Evolutionary conservation across 2,888 invertebrate genomes (phyloP).

Genomic region (Tipula vernalis): DNA sequence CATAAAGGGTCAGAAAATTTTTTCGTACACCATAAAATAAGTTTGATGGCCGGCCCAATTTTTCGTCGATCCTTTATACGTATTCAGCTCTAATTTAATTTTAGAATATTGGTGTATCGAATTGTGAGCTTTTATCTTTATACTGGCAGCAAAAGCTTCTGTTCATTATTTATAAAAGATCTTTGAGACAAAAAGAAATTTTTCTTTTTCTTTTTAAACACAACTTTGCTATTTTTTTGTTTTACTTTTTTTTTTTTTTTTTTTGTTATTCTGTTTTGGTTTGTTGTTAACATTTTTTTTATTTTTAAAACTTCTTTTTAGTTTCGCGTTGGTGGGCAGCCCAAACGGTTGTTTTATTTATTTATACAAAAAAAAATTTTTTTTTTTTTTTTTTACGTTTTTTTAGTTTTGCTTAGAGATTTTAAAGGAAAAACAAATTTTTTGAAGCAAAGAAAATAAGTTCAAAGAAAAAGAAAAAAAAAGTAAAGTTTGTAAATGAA

Average conservation of each 20-base stretch:
- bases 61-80: too few relatives aligned
- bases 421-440: neutral
- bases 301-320: constrained; percentile 14
- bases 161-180: neutral
- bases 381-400: neutral
- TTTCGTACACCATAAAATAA: neutral
- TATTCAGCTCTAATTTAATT: neutral
- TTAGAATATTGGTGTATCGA: neutral
- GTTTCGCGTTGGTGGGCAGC: constrained; percentile 20
- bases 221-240: neutral
- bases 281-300: constrained; percentile 9
- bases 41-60: too few relatives aligned
- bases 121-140: neutral
- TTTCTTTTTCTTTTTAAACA: neutral
- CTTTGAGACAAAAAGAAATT: neutral
- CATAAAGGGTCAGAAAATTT: neutral
- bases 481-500: neutral
- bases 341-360: constrained; percentile 15
- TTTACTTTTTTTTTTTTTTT: neutral
- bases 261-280: neutral
- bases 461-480: neutral
- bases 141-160: neutral
- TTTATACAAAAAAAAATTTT: neutral
- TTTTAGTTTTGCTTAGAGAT: neutral
- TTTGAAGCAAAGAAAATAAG: neutral